phyloP scores from a whole-genome alignment of 2,113 vertebrate species.

The Antechinus flavipes region DNA sequence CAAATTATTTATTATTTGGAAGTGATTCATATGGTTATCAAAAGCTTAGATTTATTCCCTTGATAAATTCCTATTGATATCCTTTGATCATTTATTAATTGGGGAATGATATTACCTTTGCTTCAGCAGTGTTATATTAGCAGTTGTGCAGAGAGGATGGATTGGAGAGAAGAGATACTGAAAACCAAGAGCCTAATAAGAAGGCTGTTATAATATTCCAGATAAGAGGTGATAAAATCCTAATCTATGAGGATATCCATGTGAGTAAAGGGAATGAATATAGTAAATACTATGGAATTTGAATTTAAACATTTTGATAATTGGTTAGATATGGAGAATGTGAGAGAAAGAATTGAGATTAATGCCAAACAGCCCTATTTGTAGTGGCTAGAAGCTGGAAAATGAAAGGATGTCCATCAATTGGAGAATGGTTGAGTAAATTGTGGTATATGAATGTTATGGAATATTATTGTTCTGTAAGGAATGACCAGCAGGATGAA shows the following conservation, averaged over 20 bases:
- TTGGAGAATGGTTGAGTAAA: too few relatives aligned
- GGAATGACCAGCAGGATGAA: too few relatives aligned
- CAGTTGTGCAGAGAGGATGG: neutral
- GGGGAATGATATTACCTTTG: neutral
- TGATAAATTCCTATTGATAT: neutral
- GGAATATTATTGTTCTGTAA: too few relatives aligned
- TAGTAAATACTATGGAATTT: neutral
- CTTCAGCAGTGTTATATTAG: neutral
- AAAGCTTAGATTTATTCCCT: neutral
- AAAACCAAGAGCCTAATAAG: neutral
- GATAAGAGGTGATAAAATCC: neutral
- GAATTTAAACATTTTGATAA: neutral
- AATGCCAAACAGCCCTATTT: neutral
- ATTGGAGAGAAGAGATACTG: neutral
- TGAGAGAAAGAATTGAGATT: neutral
- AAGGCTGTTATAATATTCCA: neutral
- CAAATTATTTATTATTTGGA: neutral
- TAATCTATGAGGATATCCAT: neutral
- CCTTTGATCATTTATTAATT: too few relatives aligned
- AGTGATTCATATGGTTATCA: neutral
- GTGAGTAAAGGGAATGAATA: neutral
- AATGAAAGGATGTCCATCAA: too few relatives aligned
- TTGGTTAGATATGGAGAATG: neutral
- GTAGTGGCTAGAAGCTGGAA: too few relatives aligned
- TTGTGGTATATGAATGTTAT: too few relatives aligned